Evolutionary conservation across 2,888 invertebrate species (phyloP).

Genomic region (Carabus problematicus): DNA sequence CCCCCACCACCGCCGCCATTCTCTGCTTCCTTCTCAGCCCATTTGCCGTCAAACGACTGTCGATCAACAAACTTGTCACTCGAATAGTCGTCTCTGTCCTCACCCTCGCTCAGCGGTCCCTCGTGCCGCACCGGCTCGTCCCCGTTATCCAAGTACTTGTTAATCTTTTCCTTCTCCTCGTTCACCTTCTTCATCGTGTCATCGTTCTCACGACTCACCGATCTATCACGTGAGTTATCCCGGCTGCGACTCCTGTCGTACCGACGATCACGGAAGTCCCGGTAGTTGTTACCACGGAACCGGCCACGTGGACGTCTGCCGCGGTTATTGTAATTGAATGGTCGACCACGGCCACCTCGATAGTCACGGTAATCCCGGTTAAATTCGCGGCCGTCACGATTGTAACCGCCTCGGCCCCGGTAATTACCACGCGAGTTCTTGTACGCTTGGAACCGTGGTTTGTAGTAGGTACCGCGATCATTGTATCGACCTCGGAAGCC

Average conservation of each 20-base stretch:
- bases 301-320: constrained; percentile 52
- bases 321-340: constrained; percentile 54
- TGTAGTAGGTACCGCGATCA: constrained; percentile 80
- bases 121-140: constrained; percentile 60
- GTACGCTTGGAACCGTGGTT: constrained; percentile 75
- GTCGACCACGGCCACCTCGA: constrained; percentile 55
- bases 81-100: constrained; percentile 64
- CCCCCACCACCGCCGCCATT: constrained; percentile 44
- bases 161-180: constrained; percentile 66
- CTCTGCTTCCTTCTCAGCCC: constrained; percentile 65
- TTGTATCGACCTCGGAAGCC: constrained; percentile 62
- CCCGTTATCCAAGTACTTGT: constrained; percentile 63
- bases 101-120: constrained; percentile 66
- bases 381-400: constrained; percentile 47
- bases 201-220: constrained; percentile 55
- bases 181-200: constrained; percentile 62
- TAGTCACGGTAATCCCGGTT: constrained; percentile 55
- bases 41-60: constrained; percentile 71
- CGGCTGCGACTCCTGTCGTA: constrained; percentile 73
- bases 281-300: constrained; percentile 61
- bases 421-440: constrained; percentile 62
- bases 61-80: constrained; percentile 64
- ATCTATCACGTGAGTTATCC: constrained; percentile 51
- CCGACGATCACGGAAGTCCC: constrained; percentile 73
- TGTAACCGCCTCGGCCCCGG: constrained; percentile 54